These are phyloP conservation scores for Gobio occitaniae DNA, from an alignment of 2,797 vertebrate genomes.

Conservation along the genomic window DNA sequence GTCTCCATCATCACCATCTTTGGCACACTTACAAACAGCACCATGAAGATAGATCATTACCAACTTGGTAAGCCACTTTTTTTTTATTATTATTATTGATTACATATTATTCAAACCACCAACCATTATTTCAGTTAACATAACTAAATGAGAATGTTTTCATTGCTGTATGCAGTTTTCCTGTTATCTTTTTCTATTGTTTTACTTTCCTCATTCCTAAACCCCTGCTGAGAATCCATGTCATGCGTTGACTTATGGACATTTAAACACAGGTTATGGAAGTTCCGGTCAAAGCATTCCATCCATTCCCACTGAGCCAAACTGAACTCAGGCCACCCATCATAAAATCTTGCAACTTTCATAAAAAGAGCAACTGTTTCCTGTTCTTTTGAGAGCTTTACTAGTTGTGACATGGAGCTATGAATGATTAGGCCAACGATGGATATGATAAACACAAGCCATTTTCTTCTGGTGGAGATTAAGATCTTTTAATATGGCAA, in stretches of 20 bases:
- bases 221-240: slow-evolving; percentile 4
- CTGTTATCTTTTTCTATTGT: slow-evolving; percentile 27
- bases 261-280: slow-evolving; percentile 22
- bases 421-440: slow-evolving; percentile 33
- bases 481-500: slow-evolving; percentile 24
- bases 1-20: slow-evolving; percentile 95
- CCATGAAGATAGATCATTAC: slow-evolving; percentile 99
- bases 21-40: slow-evolving; percentile 92
- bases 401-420: slow-evolving; percentile 25
- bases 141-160: not conserved
- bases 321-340: slow-evolving; percentile 6
- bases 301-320: slow-evolving; percentile 20
- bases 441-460: slow-evolving; percentile 31
- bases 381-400: slow-evolving; percentile 43
- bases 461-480: slow-evolving; percentile 42
- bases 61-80: slow-evolving; percentile 86
- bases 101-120: not conserved
- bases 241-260: slow-evolving; percentile 23
- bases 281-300: slow-evolving; percentile 24
- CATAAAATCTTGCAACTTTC: slow-evolving; percentile 36
- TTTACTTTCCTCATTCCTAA: slow-evolving; percentile 19
- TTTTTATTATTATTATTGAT: not conserved
- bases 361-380: slow-evolving; percentile 48
- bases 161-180: not conserved
- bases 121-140: not conserved